These are phyloP conservation scores for Tetranychus cinnabarinus DNA, from an alignment of 1,140 invertebrate genomes.

Conservation along the genomic window DNA sequence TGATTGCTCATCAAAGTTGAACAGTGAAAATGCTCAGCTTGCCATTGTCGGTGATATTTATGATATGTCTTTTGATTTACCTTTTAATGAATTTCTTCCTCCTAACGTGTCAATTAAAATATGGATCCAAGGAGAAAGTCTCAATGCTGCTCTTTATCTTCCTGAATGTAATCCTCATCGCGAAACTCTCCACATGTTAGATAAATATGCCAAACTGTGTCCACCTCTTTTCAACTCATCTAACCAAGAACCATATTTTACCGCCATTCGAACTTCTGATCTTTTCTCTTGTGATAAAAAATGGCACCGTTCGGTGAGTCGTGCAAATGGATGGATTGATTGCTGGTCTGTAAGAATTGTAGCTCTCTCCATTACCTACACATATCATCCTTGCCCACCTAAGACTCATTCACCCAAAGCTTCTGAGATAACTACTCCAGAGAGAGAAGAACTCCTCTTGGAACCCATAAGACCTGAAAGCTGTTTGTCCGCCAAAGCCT, in stretches of 20 bases:
- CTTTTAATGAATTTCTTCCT: conserved; percentile 74
- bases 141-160: conserved; percentile 64
- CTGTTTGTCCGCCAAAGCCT: neutral
- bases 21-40: conserved; percentile 30
- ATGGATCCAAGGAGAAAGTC: conserved; percentile 78
- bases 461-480: conserved; percentile 65
- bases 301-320: conserved; percentile 55
- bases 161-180: conserved; percentile 72
- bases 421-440: conserved; percentile 60
- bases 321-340: conserved; percentile 54
- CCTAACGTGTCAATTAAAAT: conserved; percentile 60
- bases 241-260: neutral
- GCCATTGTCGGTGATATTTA: conserved; percentile 78
- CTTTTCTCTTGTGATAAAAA: conserved; percentile 30
- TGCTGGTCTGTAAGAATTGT: conserved; percentile 86
- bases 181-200: conserved; percentile 52
- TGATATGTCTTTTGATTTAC: conserved; percentile 72
- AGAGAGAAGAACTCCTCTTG: conserved; percentile 71
- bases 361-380: conserved; percentile 65
- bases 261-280: neutral
- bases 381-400: conserved; percentile 69
- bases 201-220: conserved; percentile 49
- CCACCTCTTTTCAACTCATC: neutral
- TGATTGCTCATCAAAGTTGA: conserved; percentile 63
- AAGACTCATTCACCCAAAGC: conserved; percentile 54